Evolutionary conservation across 2,797 vertebrate genomes (phyloP).

Genomic region (Hozukius guyotensis): DNA sequence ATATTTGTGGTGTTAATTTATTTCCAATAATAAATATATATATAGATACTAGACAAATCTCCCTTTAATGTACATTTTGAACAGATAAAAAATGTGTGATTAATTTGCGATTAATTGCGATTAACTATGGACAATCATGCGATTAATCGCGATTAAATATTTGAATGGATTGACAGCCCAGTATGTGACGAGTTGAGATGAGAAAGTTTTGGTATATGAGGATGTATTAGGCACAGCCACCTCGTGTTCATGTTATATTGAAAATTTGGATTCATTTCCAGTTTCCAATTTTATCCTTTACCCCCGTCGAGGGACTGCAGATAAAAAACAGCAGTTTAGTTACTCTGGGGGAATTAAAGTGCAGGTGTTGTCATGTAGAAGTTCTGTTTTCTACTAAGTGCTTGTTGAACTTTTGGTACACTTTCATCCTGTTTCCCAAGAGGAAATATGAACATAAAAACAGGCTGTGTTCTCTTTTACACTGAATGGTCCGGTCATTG

Average conservation of each 20-base stretch:
- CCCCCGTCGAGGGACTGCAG: background rate
- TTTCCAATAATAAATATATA: too few species aligned
- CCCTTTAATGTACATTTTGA: too few species aligned
- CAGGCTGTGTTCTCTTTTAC: background rate
- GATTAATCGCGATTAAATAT: too few species aligned
- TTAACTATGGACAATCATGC: too few species aligned
- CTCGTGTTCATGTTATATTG: background rate
- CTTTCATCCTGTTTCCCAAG: conserved; percentile 1
- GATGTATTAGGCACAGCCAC: background rate
- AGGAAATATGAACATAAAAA: conserved; percentile 1
- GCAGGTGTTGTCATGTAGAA: background rate
- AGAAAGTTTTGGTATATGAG: background rate
- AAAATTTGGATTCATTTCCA: conserved; percentile 3
- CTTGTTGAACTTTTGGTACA: conserved; percentile 27
- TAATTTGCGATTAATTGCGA: background rate
- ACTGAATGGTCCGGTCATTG: background rate
- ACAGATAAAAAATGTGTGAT: too few species aligned
- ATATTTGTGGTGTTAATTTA: too few species aligned
- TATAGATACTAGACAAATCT: too few species aligned
- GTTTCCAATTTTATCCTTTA: conserved; percentile 3
- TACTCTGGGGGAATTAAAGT: conserved; percentile 5
- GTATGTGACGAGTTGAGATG: too few species aligned
- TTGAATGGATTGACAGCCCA: too few species aligned
- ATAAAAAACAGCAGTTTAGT: background rate
- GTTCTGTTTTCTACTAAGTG: conserved; percentile 22